These are phyloP conservation scores for Vanessa tameamea DNA, from an alignment of 1,140 invertebrate species.

Conservation along the genomic window DNA sequence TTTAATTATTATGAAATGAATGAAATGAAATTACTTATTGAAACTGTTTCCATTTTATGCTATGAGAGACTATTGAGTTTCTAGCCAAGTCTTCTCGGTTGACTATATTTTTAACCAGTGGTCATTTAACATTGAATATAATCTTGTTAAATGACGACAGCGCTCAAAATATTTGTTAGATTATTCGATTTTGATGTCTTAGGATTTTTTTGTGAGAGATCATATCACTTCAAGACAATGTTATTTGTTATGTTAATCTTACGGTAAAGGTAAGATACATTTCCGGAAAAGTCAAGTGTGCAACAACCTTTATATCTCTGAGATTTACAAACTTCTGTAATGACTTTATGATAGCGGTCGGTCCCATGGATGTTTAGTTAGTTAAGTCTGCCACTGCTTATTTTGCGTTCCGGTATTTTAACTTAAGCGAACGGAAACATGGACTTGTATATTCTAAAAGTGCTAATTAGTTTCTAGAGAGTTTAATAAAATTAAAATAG, in stretches of 20 bases:
- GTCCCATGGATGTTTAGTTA: slow-evolving; percentile 15
- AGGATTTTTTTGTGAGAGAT: too few relatives aligned
- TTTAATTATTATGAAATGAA: too few relatives aligned
- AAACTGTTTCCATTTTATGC: too few relatives aligned
- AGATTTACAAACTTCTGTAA: slow-evolving; percentile 4
- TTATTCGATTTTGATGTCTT: too few relatives aligned
- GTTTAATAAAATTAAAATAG: neutral
- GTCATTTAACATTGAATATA: too few relatives aligned
- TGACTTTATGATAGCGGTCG: slow-evolving; percentile 12
- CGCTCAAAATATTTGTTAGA: too few relatives aligned
- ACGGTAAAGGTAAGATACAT: neutral
- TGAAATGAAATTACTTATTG: too few relatives aligned
- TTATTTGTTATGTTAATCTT: too few relatives aligned
- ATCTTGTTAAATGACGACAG: too few relatives aligned
- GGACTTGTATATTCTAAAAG: neutral
- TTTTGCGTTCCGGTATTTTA: neutral
- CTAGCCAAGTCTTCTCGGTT: too few relatives aligned
- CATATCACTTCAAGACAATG: neutral
- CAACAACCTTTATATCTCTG: neutral
- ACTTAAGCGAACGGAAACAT: neutral
- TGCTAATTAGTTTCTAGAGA: neutral
- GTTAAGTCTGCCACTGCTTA: slow-evolving; percentile 1
- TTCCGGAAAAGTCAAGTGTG: neutral
- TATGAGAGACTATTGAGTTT: too few relatives aligned
- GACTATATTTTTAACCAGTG: too few relatives aligned